Evolutionary conservation across 2,113 vertebrate genomes (phyloP), one percentile per base, ranked within the genome.

Genomic region (Martes martes): DNA sequence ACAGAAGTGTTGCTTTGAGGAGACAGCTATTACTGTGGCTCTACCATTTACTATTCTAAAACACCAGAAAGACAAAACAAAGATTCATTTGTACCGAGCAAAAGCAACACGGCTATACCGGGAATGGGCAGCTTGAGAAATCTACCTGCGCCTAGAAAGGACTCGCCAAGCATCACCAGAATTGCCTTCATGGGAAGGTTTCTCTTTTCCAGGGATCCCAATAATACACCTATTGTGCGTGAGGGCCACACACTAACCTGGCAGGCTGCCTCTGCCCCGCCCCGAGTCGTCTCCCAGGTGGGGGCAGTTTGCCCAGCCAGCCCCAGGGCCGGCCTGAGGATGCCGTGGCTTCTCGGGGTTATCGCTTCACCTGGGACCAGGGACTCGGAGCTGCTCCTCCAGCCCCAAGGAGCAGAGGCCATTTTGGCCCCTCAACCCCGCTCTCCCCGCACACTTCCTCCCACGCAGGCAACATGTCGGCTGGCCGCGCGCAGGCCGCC

Each of bases 181-280:
- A 86, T 78, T 21, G 55, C 86, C 81, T 78, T 73, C 24, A 33
- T 1, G 57, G 16, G 50, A 92, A 88, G 36, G 23, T 13, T n/a
- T 89, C 55, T 81, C 65, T 83, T 89, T 97, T 92, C 94, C 86
- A 18, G 61, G 83, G 78, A 97, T 74, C 33, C 57, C 61, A 76
- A 28, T 15, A 96, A 95, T 31, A 50, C 97, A 96, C 97, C 96
- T 80, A 86, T 14, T 86, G 69, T 90, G 93, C 28, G 11, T 2
- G 4, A 94, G 39, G 33, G 61, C 50, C 95, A 63, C 92, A 52
- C 91, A 39, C 45, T 21, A 24, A 28, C 65, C 61, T 80, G 73
- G 23, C 39, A 90, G 31, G 45, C 91, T 15, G 74, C 93, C 93
- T 57, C 67, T 85, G n/a, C 63, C 74, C 57, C 16, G 33, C 28